A percentile compares a stretch with the other conserved stretches of the same genome.
Conservation (phyloP, 2,888 invertebrate genomes). For the Tachina lurida region DNA sequence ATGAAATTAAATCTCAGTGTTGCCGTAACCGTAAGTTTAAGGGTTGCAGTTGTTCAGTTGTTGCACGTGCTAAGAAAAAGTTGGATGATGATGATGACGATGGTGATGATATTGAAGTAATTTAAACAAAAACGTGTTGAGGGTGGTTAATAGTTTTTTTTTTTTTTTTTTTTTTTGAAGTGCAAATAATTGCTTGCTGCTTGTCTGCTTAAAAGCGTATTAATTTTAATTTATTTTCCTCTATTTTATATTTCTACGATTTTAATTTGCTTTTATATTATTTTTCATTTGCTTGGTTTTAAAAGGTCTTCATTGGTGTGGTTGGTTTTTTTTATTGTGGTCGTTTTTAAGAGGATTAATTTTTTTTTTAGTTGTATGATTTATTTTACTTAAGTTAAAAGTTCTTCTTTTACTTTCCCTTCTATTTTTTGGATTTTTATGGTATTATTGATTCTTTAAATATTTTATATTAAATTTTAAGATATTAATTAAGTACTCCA, state of each 20-base stretch:
- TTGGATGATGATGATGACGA: constrained; percentile 1
- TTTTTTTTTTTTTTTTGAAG: background rate
- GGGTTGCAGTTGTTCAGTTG: constrained; percentile 57
- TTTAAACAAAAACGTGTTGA: background rate
- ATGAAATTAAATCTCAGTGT: constrained; percentile 19
- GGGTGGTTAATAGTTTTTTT: too few species aligned
- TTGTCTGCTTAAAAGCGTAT: constrained; percentile 17
- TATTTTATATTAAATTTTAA: constrained; percentile 82
- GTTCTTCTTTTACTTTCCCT: constrained; percentile 26
- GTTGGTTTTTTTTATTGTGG: constrained; percentile 13
- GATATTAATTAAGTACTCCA: constrained; percentile 81
- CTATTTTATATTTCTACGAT: constrained; percentile 6
- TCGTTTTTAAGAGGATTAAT: constrained; percentile 20
- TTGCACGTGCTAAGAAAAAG: constrained; percentile 47
- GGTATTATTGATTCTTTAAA: constrained; percentile 80
- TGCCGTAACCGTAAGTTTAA: constrained; percentile 29
- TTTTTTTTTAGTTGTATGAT: background rate
- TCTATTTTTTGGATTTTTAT: constrained; percentile 19
- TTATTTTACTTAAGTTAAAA: constrained; percentile 40
- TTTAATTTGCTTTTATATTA: background rate
- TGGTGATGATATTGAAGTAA: constrained; percentile 17
- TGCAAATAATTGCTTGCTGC: background rate
- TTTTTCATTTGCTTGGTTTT: background rate
- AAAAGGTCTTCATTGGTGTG: constrained; percentile 3
- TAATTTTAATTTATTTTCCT: constrained; percentile 12